These are phyloP conservation scores for Fregata magnificens DNA, from an alignment of 2,113 vertebrate species.

Conservation along the genomic window DNA sequence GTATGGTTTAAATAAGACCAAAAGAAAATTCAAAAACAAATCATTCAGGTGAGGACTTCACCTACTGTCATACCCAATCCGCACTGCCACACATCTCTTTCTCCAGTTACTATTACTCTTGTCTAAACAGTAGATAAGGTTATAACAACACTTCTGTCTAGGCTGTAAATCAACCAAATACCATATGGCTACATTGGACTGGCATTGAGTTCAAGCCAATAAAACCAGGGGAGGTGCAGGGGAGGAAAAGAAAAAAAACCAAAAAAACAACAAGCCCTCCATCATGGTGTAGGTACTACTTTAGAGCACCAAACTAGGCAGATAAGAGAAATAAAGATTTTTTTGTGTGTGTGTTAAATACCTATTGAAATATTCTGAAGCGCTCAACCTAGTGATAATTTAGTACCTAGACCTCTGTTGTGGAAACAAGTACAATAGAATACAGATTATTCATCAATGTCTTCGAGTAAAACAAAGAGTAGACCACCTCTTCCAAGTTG, in stretches of 20 bases:
- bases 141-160: not conserved
- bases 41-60: not conserved
- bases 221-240: not conserved
- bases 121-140: not conserved
- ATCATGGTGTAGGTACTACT: not conserved
- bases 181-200: not conserved
- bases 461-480: not conserved
- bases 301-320: not conserved
- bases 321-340: not conserved
- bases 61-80: not conserved
- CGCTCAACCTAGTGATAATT: not conserved
- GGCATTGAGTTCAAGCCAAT: not conserved
- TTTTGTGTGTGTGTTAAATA: not conserved
- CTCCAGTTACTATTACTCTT: not conserved
- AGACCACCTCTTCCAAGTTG: not conserved
- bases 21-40: not conserved
- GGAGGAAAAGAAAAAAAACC: not conserved
- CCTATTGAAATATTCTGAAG: not conserved
- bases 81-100: not conserved
- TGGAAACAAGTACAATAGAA: not conserved
- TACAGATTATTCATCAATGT: not conserved
- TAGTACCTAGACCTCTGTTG: not conserved
- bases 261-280: not conserved
- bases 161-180: not conserved
- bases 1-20: not conserved